Evolutionary conservation across 2,888 invertebrate genomes (phyloP).

Genomic region (Caenorhabditis drosophilae): DNA sequence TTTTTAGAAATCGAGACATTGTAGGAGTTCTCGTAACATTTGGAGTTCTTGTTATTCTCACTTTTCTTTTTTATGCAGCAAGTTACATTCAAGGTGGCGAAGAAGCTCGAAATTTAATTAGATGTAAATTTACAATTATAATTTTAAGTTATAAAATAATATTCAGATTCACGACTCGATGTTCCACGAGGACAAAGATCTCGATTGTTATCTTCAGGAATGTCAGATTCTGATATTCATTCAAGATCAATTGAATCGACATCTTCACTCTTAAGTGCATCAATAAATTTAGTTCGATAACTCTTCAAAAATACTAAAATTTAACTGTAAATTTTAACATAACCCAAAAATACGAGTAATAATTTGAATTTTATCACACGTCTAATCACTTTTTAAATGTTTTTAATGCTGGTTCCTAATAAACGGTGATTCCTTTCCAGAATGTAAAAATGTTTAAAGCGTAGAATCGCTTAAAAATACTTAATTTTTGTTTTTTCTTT

Average conservation of each 20-base stretch:
- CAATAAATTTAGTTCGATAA: too few relatives aligned
- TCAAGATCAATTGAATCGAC: not conserved
- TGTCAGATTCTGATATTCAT: slow-evolving; percentile 21
- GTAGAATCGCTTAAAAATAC: too few relatives aligned
- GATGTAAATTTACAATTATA: slow-evolving; percentile 49
- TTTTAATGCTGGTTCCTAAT: too few relatives aligned
- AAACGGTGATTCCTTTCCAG: too few relatives aligned
- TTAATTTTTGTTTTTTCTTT: too few relatives aligned
- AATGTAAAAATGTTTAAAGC: too few relatives aligned
- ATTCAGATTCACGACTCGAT: slow-evolving; percentile 58
- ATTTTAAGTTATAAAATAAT: not conserved
- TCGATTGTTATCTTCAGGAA: slow-evolving; percentile 52
- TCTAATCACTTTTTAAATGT: too few relatives aligned
- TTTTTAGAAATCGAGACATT: slow-evolving; percentile 23
- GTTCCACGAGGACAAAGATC: slow-evolving; percentile 53
- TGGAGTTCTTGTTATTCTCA: slow-evolving; percentile 50
- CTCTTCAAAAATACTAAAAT: too few relatives aligned
- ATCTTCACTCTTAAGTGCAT: too few relatives aligned
- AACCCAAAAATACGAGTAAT: too few relatives aligned
- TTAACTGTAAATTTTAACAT: too few relatives aligned
- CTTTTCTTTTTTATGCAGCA: slow-evolving; percentile 62
- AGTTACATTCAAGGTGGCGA: slow-evolving; percentile 66
- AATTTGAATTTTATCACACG: too few relatives aligned
- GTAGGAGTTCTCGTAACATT: slow-evolving; percentile 46
- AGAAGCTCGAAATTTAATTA: slow-evolving; percentile 50